phyloP scores from a whole-genome alignment of 2,888 invertebrate genomes.

The Zaprionus bogoriensis region DNA sequence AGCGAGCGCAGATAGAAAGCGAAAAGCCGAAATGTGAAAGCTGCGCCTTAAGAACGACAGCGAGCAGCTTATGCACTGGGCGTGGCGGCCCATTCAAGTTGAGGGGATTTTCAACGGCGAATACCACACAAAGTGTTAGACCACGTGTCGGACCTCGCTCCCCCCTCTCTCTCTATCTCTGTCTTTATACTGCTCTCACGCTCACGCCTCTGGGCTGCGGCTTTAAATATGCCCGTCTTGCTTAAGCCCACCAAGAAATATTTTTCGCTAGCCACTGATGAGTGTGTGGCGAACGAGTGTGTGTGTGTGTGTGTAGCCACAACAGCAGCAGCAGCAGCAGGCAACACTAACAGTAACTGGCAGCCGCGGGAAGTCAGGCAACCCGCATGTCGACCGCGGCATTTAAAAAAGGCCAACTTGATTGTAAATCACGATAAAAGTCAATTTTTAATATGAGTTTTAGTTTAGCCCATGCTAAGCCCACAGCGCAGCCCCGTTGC shows the following conservation, averaged over 20 bases:
- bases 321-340: constrained; percentile 53
- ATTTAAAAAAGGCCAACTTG: constrained; percentile 76
- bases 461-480: constrained; percentile 56
- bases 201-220: background rate
- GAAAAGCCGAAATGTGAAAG: constrained; percentile 31
- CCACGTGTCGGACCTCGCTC: constrained; percentile 64
- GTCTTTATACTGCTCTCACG: background rate
- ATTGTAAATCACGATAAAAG: constrained; percentile 80
- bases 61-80: constrained; percentile 56
- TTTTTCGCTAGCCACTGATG: constrained; percentile 43
- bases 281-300: constrained; percentile 39
- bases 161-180: background rate
- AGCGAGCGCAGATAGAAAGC: constrained; percentile 30
- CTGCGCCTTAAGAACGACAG: constrained; percentile 62
- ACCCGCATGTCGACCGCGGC: constrained; percentile 77
- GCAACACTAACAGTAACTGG: constrained; percentile 32
- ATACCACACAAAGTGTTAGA: constrained; percentile 59
- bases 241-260: constrained; percentile 78
- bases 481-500: background rate
- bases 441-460: constrained; percentile 79
- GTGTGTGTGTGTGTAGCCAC: constrained; percentile 15
- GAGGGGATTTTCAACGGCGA: constrained; percentile 65
- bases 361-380: constrained; percentile 26
- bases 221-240: constrained; percentile 69
- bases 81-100: constrained; percentile 43